Base-by-base conservation (phyloP, 2,113 vertebrate genomes). In the Sinosuthora webbiana region DNA sequence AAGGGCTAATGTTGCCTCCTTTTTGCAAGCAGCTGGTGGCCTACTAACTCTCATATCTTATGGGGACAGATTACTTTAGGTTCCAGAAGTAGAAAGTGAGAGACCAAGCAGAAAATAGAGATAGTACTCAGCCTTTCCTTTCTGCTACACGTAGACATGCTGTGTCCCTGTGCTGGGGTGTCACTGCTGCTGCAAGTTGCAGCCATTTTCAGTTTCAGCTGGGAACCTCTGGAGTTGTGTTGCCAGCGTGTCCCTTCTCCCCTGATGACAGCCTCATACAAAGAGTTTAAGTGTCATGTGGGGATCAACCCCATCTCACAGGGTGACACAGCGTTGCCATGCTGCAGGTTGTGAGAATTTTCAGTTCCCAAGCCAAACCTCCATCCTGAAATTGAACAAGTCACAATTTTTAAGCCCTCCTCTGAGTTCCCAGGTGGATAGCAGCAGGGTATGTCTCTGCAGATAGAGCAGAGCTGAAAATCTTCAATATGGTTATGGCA, bases 251-350 rank as follows among this genome's bases (percentile, higher is more conserved):
- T 23, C 16, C 23, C 9, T 35, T 70, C 19, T 67, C 42, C 63
- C 30, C 42, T 57, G 45, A 33, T 2, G 5, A 52, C 3, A 23
- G 9, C 15, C n/a, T 62, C 0, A 0, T 21, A 50, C 9, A 23
- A 30, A 55, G 23, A n/a, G 12, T 35, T 50, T 52, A 63, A 45
- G 28, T 31, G 28, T 28, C 24, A 14, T 16, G 25, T 20, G 25
- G 49, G 5, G 13, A 9, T 31, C 56, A 76, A 3, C 4, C 9
- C 15, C 8, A 7, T 18, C 41, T 9, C 2, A 2, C 23, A 59
- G 44, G 1, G 2, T 49, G 63, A 57, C n/a, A 17, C 33, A 0
- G 0, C 17, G 69, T 42, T 39, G 27, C 30, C 12, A 1, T 79
- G 31, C 24, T 3, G 1, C n/a, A 37, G 25, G 2, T 5, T 41